Conservation (phyloP, 2,797 vertebrate species). For the Protosalanx chinensis region DNA sequence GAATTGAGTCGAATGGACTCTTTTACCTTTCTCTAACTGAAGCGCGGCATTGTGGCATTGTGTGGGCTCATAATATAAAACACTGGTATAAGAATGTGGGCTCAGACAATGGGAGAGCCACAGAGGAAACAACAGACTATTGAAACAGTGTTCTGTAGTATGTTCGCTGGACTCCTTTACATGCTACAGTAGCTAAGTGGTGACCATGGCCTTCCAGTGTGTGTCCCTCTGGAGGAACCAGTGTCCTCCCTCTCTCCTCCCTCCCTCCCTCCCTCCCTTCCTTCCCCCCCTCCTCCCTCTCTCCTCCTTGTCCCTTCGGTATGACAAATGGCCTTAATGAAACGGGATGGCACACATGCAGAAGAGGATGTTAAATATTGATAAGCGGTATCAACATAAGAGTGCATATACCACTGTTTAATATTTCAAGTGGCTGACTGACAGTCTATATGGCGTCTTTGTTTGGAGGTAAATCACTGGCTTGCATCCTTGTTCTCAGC, state of each 20-base stretch:
- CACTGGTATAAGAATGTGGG: too few relatives aligned
- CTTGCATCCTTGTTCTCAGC: constrained; percentile 45
- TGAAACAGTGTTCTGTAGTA: background rate
- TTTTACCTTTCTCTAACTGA: too few relatives aligned
- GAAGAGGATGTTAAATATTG: constrained; percentile 99
- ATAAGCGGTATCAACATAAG: constrained; percentile 88
- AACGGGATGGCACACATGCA: constrained; percentile 99
- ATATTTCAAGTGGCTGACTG: constrained; percentile 88
- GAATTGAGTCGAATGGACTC: too few relatives aligned
- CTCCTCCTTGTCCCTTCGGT: constrained; percentile 81
- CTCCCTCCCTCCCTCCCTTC: constrained; percentile 35
- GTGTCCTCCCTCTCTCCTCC: constrained; percentile 31
- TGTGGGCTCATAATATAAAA: constrained; percentile 7
- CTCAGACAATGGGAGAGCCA: constrained; percentile 4
- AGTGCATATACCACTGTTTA: constrained; percentile 94
- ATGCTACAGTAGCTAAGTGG: background rate
- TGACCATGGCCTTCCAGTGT: too few relatives aligned
- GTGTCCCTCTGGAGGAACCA: constrained; percentile 20
- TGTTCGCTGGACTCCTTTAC: background rate
- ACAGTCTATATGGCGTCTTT: constrained; percentile 72
- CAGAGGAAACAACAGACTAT: background rate
- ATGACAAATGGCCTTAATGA: constrained; percentile 98
- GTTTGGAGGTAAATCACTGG: constrained; percentile 62
- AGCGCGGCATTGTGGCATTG: background rate
- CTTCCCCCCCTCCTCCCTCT: constrained; percentile 27